A percentile compares a stretch with the other conserved stretches of the same genome.
Evolutionary conservation across 2,113 vertebrate genomes (phyloP).

Genomic region (Columba janthina): DNA sequence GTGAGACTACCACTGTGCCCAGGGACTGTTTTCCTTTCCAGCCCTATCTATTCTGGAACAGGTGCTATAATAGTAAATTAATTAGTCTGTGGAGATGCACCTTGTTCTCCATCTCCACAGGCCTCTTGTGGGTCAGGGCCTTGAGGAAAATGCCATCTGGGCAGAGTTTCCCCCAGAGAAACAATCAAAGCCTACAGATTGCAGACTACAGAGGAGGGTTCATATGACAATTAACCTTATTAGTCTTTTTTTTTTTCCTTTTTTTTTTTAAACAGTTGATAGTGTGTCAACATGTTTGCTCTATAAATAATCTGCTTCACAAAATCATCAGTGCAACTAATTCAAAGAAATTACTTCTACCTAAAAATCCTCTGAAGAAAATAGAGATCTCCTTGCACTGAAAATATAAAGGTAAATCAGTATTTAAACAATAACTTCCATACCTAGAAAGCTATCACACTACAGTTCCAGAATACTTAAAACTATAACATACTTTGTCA

Average conservation of each 20-base stretch:
- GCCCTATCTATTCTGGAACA: conserved; percentile 98
- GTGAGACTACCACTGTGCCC: conserved; percentile 82
- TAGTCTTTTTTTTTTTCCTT: conserved; percentile 79
- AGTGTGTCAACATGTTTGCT: conserved; percentile 80
- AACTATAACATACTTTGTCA: not conserved
- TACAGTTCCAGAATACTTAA: not conserved
- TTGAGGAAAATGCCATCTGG: conserved; percentile 97
- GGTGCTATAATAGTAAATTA: conserved; percentile 99
- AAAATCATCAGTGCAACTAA: conserved; percentile 58
- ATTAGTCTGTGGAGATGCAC: conserved; percentile 98
- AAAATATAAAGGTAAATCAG: not conserved
- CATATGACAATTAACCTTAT: conserved; percentile 99
- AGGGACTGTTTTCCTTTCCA: conserved; percentile 83
- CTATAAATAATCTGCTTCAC: conserved; percentile 76
- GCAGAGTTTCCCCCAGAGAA: conserved; percentile 87
- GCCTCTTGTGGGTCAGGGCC: conserved; percentile 90
- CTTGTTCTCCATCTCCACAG: conserved; percentile 92
- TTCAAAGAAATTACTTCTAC: conserved; percentile 35
- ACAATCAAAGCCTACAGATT: conserved; percentile 84
- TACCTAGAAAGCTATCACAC: not conserved
- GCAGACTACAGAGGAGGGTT: conserved; percentile 89
- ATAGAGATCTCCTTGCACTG: not conserved
- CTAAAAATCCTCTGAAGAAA: conserved; percentile 41
- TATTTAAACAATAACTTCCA: not conserved
- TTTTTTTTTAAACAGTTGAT: conserved; percentile 66